These are phyloP conservation scores for Brachyhypopomus gauderio DNA, from an alignment of 2,113 vertebrate genomes.

Conservation along the genomic window DNA sequence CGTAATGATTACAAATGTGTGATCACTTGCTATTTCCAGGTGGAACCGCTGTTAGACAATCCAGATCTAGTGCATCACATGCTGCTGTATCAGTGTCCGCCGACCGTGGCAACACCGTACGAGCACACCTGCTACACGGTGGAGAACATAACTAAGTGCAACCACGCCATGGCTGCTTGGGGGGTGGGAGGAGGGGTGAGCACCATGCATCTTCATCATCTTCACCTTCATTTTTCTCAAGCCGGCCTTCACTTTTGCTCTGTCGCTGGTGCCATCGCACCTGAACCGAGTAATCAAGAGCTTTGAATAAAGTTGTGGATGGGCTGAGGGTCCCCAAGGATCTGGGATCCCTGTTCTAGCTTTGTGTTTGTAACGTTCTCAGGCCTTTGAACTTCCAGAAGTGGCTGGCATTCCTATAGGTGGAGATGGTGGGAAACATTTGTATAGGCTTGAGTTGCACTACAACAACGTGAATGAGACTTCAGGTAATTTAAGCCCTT, in stretches of 20 bases:
- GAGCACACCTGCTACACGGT: slow-evolving; percentile 67
- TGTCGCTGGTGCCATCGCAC: no score
- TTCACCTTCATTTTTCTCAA: no score
- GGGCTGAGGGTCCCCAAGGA: not conserved
- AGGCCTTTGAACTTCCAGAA: slow-evolving; percentile 56
- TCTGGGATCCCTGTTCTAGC: not conserved
- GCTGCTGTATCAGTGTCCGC: slow-evolving; percentile 76
- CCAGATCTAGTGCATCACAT: slow-evolving; percentile 78
- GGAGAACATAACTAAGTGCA: slow-evolving; percentile 63
- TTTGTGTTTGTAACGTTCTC: not conserved
- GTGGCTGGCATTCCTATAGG: slow-evolving; percentile 76
- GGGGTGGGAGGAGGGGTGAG: slow-evolving; percentile 81
- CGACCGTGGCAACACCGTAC: slow-evolving; percentile 57
- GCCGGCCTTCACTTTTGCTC: no score
- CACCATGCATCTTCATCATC: no score
- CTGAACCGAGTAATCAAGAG: no score
- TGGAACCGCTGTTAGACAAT: slow-evolving; percentile 72
- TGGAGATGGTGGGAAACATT: slow-evolving; percentile 59
- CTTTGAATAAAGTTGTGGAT: not conserved
- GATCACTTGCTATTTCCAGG: slow-evolving; percentile 57
- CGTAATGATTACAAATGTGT: not conserved
- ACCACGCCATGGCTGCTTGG: slow-evolving; percentile 75
- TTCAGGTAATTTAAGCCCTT: slow-evolving; percentile 61
- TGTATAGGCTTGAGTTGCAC: slow-evolving; percentile 80
- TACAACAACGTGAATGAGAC: slow-evolving; percentile 77